Evolutionary conservation across 2,797 vertebrate species (phyloP).

Genomic region (Sphenopsis melanotis): DNA sequence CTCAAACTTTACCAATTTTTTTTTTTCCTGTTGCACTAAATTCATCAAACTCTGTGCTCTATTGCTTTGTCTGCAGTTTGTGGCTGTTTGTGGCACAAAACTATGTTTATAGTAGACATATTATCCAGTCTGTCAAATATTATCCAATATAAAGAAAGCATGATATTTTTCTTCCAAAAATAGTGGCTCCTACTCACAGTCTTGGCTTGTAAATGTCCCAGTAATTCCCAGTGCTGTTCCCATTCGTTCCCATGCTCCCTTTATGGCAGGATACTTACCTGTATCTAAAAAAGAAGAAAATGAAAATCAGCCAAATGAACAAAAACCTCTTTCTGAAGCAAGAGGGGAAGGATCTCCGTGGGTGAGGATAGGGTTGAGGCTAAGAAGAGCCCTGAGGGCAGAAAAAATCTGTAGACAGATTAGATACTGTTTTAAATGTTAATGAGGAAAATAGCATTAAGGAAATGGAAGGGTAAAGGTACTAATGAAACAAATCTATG

Average conservation of each 20-base stretch:
- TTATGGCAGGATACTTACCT: neutral
- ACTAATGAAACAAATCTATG: neutral
- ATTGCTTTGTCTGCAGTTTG: slow-evolving; percentile 29
- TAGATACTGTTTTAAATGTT: neutral
- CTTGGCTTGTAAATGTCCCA: neutral
- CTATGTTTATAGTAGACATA: slow-evolving; percentile 10
- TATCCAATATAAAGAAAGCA: slow-evolving; percentile 29
- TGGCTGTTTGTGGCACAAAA: slow-evolving; percentile 1
- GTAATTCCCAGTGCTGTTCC: neutral
- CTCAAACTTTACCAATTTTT: neutral
- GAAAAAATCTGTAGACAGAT: neutral
- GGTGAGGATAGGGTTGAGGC: neutral
- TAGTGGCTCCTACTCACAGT: neutral
- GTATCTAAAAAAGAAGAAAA: neutral
- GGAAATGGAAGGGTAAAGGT: neutral
- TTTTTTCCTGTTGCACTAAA: neutral
- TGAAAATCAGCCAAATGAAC: neutral
- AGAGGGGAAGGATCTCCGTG: neutral
- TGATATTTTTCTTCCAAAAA: slow-evolving; percentile 15
- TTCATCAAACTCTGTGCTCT: neutral
- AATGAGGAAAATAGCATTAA: slow-evolving; percentile 39
- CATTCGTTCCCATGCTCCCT: neutral
- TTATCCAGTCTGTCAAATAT: slow-evolving; percentile 39
- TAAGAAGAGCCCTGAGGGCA: neutral
- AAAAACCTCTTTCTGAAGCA: neutral